Conservation (phyloP, 2,888 invertebrate genomes). For the Amphipoea lucens region DNA sequence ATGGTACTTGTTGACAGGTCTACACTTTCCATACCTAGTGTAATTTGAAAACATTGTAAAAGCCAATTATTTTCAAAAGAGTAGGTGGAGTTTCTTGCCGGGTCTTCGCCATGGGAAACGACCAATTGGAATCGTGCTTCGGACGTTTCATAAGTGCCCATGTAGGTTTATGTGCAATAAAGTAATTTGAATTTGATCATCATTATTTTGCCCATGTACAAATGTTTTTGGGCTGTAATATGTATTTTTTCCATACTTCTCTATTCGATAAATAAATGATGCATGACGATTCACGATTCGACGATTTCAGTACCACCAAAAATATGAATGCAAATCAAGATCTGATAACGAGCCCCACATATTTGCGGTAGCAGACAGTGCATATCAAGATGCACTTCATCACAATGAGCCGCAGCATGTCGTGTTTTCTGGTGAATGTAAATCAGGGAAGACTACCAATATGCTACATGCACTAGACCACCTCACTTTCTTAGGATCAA, state of each 20-base stretch:
- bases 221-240: not conserved
- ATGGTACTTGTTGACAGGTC: not conserved
- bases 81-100: not conserved
- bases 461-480: constrained; percentile 95
- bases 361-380: constrained; percentile 96
- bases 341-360: constrained; percentile 97
- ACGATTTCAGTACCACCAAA: constrained; percentile 92
- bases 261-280: not conserved
- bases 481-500: constrained; percentile 95
- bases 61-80: not conserved
- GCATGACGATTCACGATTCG: not conserved
- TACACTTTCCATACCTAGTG: not conserved
- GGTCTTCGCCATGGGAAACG: not conserved
- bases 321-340: constrained; percentile 95
- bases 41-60: not conserved
- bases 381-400: constrained; percentile 97
- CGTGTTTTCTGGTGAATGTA: constrained; percentile 96
- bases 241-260: not conserved
- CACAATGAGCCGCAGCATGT: constrained; percentile 96
- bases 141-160: not conserved
- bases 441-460: constrained; percentile 97
- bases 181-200: not conserved
- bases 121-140: not conserved
- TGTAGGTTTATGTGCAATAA: not conserved
- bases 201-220: not conserved